Base-by-base conservation (phyloP, 2,888 invertebrate species). In the Sclerodermus sp. region DNA sequence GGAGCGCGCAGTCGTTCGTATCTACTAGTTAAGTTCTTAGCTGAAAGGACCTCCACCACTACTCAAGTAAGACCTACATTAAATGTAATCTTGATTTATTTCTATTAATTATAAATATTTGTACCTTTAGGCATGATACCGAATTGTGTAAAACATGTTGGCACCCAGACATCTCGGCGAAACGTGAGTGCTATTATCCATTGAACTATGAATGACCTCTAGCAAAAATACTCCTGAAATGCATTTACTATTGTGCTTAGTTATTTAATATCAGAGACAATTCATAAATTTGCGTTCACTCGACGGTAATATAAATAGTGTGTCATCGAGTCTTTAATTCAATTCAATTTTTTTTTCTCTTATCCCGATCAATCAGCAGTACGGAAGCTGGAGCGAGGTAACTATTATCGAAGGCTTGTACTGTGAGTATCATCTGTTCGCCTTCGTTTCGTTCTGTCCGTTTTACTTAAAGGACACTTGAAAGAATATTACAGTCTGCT, bases 181-280 rank as follows among this genome's bases (percentile, higher is more conserved):
- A 79, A 79, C 64, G 81, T 81, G 74, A 81, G 78, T 85, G 80
- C 58, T 63, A 57, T 53, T 23, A 23, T 23, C 23, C 47, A n/a
- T 45, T 41, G 50, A 47, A 36, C 38, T 36, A 61, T 42, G 58
- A 63, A 64, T 74, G 73, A 74, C 73, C 74, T 73, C 67, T 68
- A 67, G 58, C 42, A 41, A 52, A 31, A 39, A 38, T 49, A 23
- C 23, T 23, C 23, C 23, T 23, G 8, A 34, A 34, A 10, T 39
- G 6, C 10, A 14, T 39, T 39, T 39, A 39, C 5, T 36, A 30
- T 40, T 47, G 36, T 46, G 42, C 43, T 49, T 45, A 14, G 42
- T 41, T 37, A 30, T 37, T 40, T 34, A 13, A 29, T 8, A 12
- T 52, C 29, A 40, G 23, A 23, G 8, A 23, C 4, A 23, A 23